These are phyloP conservation scores for Elysia chlorotica DNA, from an alignment of 1,140 invertebrate genomes.

Conservation along the genomic window DNA sequence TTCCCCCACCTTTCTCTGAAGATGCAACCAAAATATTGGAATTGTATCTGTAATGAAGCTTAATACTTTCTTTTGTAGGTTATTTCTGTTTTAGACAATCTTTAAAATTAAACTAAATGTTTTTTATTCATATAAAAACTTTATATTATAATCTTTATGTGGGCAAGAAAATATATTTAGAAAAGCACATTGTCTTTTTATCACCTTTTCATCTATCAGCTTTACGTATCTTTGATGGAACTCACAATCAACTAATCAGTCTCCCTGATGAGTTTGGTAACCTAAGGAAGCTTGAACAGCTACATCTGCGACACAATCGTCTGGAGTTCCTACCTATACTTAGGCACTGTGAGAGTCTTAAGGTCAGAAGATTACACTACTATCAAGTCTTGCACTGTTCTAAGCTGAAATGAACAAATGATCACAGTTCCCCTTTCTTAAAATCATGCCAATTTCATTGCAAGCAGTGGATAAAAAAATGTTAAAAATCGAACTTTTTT, in stretches of 20 bases:
- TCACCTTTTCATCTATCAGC: constrained; percentile 54
- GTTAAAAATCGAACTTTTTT: too few relatives aligned
- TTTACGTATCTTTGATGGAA: constrained; percentile 75
- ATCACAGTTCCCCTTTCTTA: too few relatives aligned
- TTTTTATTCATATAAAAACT: background rate
- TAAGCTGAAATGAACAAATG: too few relatives aligned
- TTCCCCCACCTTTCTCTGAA: too few relatives aligned
- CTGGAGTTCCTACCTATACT: constrained; percentile 64
- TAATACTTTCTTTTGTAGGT: background rate
- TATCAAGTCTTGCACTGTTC: too few relatives aligned
- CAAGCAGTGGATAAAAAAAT: too few relatives aligned
- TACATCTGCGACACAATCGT: constrained; percentile 80
- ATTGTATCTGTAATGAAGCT: background rate
- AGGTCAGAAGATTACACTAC: too few relatives aligned
- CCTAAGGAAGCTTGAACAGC: constrained; percentile 77
- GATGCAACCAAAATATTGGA: too few relatives aligned
- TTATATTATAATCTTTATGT: too few relatives aligned
- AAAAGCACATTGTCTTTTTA: too few relatives aligned
- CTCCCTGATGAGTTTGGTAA: constrained; percentile 78
- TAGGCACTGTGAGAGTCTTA: constrained; percentile 53
- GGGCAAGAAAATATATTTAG: too few relatives aligned
- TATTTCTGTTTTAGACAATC: background rate
- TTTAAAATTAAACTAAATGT: background rate
- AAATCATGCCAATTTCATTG: too few relatives aligned
- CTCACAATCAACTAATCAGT: constrained; percentile 73